These are phyloP conservation scores for Nomada ruficornis DNA, from an alignment of 2,888 invertebrate species.

Conservation along the genomic window DNA sequence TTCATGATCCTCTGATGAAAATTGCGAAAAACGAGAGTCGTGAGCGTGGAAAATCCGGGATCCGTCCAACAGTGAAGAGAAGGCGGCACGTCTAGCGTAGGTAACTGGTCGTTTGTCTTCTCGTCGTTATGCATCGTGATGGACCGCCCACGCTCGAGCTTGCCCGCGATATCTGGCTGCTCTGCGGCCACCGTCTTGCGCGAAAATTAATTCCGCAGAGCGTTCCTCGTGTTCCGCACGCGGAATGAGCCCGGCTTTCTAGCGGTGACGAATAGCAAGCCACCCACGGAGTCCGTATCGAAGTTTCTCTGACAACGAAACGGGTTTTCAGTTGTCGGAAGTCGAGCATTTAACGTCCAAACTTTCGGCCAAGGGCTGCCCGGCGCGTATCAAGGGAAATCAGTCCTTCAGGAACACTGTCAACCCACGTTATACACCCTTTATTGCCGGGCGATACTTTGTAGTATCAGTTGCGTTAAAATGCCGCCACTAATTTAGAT, in stretches of 20 bases:
- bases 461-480: too few species aligned
- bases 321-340: conserved; percentile 6
- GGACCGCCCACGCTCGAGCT: conserved; percentile 50
- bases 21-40: conserved; percentile 44
- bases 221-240: conserved; percentile 24
- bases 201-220: conserved; percentile 45
- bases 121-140: conserved; percentile 39
- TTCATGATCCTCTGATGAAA: conserved; percentile 35
- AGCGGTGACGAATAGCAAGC: conserved; percentile 57
- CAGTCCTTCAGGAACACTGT: too few species aligned
- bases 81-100: conserved; percentile 51
- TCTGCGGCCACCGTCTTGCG: conserved; percentile 23
- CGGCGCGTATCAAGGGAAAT: too few species aligned
- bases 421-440: too few species aligned
- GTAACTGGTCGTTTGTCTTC: conserved; percentile 63
- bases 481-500: too few species aligned
- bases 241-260: conserved; percentile 37
- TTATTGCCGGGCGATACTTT: too few species aligned
- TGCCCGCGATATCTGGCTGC: conserved; percentile 55
- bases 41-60: conserved; percentile 29
- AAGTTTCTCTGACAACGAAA: conserved; percentile 33
- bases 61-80: conserved; percentile 21
- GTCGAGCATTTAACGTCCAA: conserved; percentile 8
- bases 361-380: too few species aligned
- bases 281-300: conserved; percentile 29